Base-by-base conservation (phyloP, 2,113 vertebrate species). In the Saguinus imperator region DNA sequence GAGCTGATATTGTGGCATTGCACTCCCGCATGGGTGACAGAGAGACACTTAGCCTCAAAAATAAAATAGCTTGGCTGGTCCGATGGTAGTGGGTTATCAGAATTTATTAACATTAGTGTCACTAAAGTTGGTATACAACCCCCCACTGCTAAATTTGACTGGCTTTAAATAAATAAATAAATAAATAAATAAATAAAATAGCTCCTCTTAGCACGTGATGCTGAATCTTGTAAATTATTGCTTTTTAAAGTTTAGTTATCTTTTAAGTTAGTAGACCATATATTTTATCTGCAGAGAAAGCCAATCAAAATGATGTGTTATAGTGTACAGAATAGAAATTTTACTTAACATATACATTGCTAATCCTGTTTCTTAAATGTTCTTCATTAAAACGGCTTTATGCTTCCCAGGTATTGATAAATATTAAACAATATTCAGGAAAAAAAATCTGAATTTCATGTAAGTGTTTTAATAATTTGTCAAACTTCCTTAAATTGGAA, bases 361-460 rank as follows among this genome's bases (percentile, higher is more conserved):
- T 92, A 68, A 95, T 95, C 84, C 48, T 29, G 58, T 57, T 82
- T 21, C 37, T 20, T 3, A 18, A 50, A 23, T 76, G 16, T 66
- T 92, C 57, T 95, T 97, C 43, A 27, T 95, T 90, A 82, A 77
- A 55, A 83, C 90, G 89, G 73, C 8, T 79, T 96, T 23, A 20
- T 68, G 76, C 35, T 88, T 87, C 55, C 64, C 68, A 88, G 11
- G 81, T 95, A 91, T 76, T 91, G 95, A 90, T 92, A 87, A 85
- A 83, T 86, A 76, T 72, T 96, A 21, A 87, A 58, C 75, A 89
- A 68, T 58, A 88, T 12, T 32, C 43, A 93, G 50, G 57, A 66
- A 89, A 92, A 73, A 73, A 97, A 95, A 94, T 88, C 32, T 92
- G 58, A 95, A 86, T 86, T 95, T 97, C 76, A 87, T 70, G 20